Percentiles rank a stretch among this genome's conserved stretches.
phyloP scores from a whole-genome alignment of 1,140 invertebrate genomes.

The Hylaeus anthracinus region DNA sequence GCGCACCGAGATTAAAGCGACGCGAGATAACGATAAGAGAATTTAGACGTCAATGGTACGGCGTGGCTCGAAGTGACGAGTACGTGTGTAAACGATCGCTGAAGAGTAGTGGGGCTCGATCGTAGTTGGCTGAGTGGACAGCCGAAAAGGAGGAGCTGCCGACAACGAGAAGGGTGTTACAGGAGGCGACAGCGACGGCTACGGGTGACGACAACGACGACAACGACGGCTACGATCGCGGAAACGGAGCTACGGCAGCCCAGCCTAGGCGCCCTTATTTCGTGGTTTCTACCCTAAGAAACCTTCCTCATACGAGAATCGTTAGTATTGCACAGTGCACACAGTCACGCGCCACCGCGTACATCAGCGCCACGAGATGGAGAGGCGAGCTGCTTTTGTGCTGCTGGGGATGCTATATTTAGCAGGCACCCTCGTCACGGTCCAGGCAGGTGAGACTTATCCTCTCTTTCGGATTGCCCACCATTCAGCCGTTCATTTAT shows the following conservation, averaged over 20 bases:
- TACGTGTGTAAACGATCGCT: constrained; percentile 46
- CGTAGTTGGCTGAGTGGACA: constrained; percentile 32
- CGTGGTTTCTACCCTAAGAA: constrained; percentile 25
- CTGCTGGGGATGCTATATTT: constrained; percentile 78
- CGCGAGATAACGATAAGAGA: constrained; percentile 59
- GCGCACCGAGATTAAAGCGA: constrained; percentile 40
- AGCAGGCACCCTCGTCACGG: constrained; percentile 73
- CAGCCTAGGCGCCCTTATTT: constrained; percentile 9
- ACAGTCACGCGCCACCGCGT: constrained; percentile 60
- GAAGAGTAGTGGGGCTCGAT: constrained; percentile 29
- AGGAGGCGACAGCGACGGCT: constrained; percentile 21
- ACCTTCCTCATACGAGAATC: constrained; percentile 26
- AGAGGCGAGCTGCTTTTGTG: constrained; percentile 72
- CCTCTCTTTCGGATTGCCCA: constrained; percentile 30
- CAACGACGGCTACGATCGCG: constrained; percentile 30
- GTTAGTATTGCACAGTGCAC: constrained; percentile 50
- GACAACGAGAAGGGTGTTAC: constrained; percentile 38
- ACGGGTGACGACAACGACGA: constrained; percentile 19
- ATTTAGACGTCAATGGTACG: constrained; percentile 55
- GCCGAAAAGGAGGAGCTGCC: constrained; percentile 35
- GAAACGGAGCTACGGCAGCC: constrained; percentile 38
- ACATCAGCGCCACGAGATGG: constrained; percentile 71
- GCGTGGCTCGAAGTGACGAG: constrained; percentile 43
- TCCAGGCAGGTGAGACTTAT: constrained; percentile 73
- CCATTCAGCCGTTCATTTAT: constrained; percentile 40